Percentiles rank a stretch among this genome's conserved stretches.
Conservation (phyloP, 1,140 invertebrate genomes). For the Theocolax elegans region DNA sequence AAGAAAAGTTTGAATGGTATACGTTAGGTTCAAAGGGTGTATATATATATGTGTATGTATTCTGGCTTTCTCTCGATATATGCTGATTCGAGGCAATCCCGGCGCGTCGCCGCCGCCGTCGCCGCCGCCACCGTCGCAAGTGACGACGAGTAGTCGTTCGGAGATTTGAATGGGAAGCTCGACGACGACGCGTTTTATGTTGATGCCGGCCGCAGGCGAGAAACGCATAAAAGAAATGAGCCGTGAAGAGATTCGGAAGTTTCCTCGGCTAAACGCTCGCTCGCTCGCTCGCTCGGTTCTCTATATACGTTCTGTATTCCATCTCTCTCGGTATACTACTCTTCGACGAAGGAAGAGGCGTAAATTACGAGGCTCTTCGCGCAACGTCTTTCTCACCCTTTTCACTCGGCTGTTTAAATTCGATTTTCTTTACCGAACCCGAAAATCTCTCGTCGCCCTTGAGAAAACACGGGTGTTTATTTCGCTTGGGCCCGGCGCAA, state of each 20-base stretch:
- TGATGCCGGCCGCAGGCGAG: conserved; percentile 37
- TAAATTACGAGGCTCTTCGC: conserved; percentile 20
- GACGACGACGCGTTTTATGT: conserved; percentile 50
- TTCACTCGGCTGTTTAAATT: neutral
- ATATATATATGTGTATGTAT: no score
- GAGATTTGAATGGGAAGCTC: conserved; percentile 53
- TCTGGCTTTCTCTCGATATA: no score
- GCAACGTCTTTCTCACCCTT: neutral
- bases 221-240: conserved; percentile 49
- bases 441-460: neutral
- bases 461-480: no score
- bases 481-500: no score
- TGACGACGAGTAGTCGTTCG: no score
- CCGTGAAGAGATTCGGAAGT: conserved; percentile 49
- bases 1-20: neutral
- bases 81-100: conserved; percentile 29
- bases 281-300: neutral
- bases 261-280: neutral
- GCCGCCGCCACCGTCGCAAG: no score
- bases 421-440: neutral
- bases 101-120: neutral
- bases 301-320: no score
- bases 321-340: no score
- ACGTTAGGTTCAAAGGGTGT: no score
- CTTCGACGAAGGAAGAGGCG: no score